A percentile compares a stretch with the other conserved stretches of the same genome.
These are phyloP conservation scores for Acridotheres tristis DNA, from an alignment of 2,797 vertebrate species.

Conservation along the genomic window DNA sequence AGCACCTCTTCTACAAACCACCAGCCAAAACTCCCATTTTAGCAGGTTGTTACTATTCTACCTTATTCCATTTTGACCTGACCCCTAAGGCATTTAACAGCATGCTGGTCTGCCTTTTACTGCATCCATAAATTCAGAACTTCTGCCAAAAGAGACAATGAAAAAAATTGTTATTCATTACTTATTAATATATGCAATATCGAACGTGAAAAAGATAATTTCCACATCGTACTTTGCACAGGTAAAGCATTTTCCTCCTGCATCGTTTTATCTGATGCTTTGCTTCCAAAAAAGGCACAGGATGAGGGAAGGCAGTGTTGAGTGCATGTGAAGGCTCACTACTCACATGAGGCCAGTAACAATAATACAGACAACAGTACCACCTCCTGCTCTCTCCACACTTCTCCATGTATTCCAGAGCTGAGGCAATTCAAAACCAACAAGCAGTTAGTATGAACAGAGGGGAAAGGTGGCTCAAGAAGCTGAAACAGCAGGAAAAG, in stretches of 20 bases:
- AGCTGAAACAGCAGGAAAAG: background rate
- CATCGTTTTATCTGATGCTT: background rate
- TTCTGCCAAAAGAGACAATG: background rate
- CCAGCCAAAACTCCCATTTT: background rate
- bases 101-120: background rate
- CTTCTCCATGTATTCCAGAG: background rate
- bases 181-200: background rate
- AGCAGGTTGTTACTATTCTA: background rate
- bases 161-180: background rate
- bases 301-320: background rate
- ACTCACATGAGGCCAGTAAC: background rate
- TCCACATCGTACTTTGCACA: fast-evolving
- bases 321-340: background rate
- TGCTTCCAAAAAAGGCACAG: background rate
- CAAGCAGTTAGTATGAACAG: background rate
- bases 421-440: background rate
- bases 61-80: background rate
- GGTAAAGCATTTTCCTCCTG: background rate
- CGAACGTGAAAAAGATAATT: fast-evolving
- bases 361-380: background rate
- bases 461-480: background rate
- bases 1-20: background rate
- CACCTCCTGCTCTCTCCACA: no score
- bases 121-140: background rate
- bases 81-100: background rate